Evolutionary conservation across 2,888 invertebrate genomes (phyloP).

Genomic region (Seladonia tumulorum): DNA sequence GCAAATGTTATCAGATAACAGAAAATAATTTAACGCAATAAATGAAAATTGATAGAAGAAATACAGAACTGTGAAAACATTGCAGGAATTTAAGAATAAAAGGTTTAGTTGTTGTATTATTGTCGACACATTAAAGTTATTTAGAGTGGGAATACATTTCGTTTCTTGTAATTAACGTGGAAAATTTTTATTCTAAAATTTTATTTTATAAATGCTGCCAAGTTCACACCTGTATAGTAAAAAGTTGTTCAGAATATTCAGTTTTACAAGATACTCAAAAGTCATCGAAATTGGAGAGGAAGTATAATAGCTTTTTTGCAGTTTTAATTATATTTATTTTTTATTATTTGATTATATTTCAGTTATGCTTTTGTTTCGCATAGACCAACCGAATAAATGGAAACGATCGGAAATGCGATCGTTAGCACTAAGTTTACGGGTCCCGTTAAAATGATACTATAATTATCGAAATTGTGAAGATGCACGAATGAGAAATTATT

Average conservation of each 20-base stretch:
- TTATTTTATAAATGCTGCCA: no score
- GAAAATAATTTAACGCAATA: background rate
- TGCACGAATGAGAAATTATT: no score
- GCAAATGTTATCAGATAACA: background rate
- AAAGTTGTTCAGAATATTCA: background rate
- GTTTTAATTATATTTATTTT: no score
- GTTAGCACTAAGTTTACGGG: background rate
- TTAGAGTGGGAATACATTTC: background rate
- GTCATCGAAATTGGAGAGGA: background rate
- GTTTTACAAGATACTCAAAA: background rate
- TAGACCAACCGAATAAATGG: background rate
- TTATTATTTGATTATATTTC: no score
- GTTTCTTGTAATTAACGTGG: background rate
- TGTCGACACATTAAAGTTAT: no score
- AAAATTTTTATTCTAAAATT: background rate
- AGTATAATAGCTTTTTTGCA: no score
- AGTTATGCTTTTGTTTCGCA: background rate
- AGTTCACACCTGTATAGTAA: no score
- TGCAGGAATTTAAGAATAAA: background rate
- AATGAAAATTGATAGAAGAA: background rate
- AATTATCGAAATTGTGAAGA: no score
- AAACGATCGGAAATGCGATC: background rate
- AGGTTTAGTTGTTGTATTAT: background rate
- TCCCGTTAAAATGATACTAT: no score
- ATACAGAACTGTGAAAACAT: no score